Conservation (phyloP, 2,888 invertebrate species). For the Chloroclysta siterata region DNA sequence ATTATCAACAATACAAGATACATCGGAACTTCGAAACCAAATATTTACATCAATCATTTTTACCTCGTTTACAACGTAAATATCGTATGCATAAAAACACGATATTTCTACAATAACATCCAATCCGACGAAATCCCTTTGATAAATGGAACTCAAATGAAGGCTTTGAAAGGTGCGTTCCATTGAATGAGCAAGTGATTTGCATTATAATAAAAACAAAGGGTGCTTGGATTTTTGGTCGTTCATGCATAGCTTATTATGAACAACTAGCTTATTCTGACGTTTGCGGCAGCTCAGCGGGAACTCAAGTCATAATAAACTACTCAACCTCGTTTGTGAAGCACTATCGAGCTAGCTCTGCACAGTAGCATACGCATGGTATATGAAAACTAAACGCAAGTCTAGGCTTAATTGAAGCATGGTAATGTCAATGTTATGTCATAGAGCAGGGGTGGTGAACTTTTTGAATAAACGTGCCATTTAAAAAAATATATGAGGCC, state of each 20-base stretch:
- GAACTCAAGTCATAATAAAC: conserved; percentile 4
- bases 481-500: too few relatives aligned
- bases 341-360: not conserved
- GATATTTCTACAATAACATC: conserved; percentile 27
- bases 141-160: conserved; percentile 40
- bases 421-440: too few relatives aligned
- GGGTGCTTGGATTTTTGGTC: conserved; percentile 31
- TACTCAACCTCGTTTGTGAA: conserved; percentile 4
- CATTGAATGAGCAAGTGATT: conserved; percentile 50
- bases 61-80: conserved; percentile 14
- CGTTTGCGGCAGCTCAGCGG: not conserved
- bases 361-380: not conserved
- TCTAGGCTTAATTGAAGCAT: not conserved
- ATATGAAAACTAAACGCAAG: not conserved
- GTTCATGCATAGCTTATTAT: conserved; percentile 27
- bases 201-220: conserved; percentile 52
- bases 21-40: too few relatives aligned
- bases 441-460: too few relatives aligned
- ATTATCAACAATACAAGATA: too few relatives aligned
- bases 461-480: too few relatives aligned
- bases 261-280: conserved; percentile 14
- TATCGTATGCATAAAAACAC: conserved; percentile 20
- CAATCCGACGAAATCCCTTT: conserved; percentile 38
- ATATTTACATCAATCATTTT: conserved; percentile 1
- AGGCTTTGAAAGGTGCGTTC: conserved; percentile 40